phyloP scores from a whole-genome alignment of 2,797 vertebrate species.

The Apogon hyalosoma region DNA sequence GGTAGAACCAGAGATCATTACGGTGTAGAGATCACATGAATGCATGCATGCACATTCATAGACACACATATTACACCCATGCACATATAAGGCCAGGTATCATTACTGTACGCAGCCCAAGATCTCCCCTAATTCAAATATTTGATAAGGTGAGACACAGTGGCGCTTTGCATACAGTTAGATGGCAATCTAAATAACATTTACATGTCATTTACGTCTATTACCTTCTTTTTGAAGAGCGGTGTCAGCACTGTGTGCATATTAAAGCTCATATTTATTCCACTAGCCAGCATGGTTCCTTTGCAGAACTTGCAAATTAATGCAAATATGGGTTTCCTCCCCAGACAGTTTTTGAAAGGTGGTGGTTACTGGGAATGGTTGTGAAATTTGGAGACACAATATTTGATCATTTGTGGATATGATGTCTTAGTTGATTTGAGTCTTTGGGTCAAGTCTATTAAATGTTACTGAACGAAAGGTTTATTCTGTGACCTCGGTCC shows the following conservation, averaged over 20 bases:
- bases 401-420: constrained; percentile 42
- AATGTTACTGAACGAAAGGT: constrained; percentile 16
- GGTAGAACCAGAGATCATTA: constrained; percentile 58
- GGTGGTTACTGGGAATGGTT: constrained; percentile 47
- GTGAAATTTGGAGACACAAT: constrained; percentile 40
- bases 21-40: constrained; percentile 35
- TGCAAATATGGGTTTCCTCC: constrained; percentile 69
- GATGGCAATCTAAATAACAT: constrained; percentile 81
- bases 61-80: constrained; percentile 1
- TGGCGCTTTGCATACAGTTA: constrained; percentile 73
- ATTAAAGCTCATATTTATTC: constrained; percentile 75
- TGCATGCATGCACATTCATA: constrained; percentile 2
- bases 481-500: constrained; percentile 31
- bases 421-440: constrained; percentile 42
- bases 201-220: constrained; percentile 79
- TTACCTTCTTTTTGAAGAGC: constrained; percentile 68
- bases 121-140: constrained; percentile 63
- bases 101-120: constrained; percentile 38
- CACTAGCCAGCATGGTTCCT: constrained; percentile 68
- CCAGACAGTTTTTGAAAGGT: constrained; percentile 61
- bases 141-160: constrained; percentile 69
- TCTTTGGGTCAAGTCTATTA: constrained; percentile 34
- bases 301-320: constrained; percentile 74
- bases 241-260: constrained; percentile 65
- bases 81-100: constrained; percentile 18